Evolutionary conservation across 1,140 invertebrate genomes (phyloP), one percentile per base, ranked within the genome.

Genomic region (Argopecten irradians): DNA sequence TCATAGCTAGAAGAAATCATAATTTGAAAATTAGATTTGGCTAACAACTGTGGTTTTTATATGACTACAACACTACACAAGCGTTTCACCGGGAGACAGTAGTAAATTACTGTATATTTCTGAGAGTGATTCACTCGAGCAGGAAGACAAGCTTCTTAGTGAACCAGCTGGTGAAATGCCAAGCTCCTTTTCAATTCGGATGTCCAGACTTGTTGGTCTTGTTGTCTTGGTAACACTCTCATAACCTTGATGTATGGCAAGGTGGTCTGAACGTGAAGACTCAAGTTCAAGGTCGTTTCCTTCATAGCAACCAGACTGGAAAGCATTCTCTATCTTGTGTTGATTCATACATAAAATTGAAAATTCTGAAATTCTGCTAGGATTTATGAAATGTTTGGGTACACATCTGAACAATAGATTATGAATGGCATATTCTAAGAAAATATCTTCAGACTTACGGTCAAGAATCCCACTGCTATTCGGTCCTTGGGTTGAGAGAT

Each of bases 391-490:
- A 85, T 90, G 89, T 35, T 34, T 19, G 22, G 89, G 89, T 16
- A 90, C 87, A 82, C 46, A 88, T 0, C 22, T 39, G 9, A 46
- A 46, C 14, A 87, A n/a, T 16, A 87, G 82, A 2, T 46, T 85
- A 86, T 36, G 36, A 87, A 87, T 36, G 46, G 46, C 35, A 87
- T 39, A 32, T 82, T 71, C 55, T 71, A 71, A 86, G 43, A 35
- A 33, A 83, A 82, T 8, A 86, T 83, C 19, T 85, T 36, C 34
- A 19, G 87, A 90, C 89, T 90, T 88, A 90, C 89, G 87, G 0
- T 87, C 83, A 19, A 33, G 46, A 55, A 46, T 34, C 22, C 86
- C 84, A 19, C 84, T 86, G 0, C 85, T 71, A 43, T 85, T 86
- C 33, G 71, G 28, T n/a, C 84, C 43, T 83, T 36, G 39, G 32